Percentiles rank a stretch among this genome's conserved stretches.
These are phyloP conservation scores for Sinodicranocentrus sp. DNA, from an alignment of 2,888 invertebrate genomes.

Conservation along the genomic window DNA sequence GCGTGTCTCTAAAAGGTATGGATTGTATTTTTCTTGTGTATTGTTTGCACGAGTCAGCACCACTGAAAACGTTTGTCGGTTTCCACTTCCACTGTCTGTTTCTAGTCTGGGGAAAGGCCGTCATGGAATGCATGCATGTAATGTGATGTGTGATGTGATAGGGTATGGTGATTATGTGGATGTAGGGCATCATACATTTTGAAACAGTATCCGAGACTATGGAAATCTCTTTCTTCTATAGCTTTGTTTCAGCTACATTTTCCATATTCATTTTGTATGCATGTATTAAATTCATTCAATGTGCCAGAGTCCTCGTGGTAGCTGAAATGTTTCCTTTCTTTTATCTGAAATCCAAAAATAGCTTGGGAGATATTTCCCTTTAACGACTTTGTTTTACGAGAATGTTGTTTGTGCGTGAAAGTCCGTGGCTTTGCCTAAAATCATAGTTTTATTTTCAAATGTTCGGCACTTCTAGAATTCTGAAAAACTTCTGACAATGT, in stretches of 20 bases:
- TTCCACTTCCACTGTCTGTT: slow-evolving; percentile 27
- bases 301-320: no score
- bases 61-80: not conserved
- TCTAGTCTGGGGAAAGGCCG: not conserved
- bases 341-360: no score
- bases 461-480: no score
- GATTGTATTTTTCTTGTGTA: not conserved
- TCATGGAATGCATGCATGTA: slow-evolving; percentile 17
- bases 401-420: no score
- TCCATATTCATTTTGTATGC: slow-evolving; percentile 2
- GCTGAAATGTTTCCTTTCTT: no score
- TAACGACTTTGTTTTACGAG: no score
- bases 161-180: not conserved
- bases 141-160: slow-evolving; percentile 17
- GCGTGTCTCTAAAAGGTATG: not conserved
- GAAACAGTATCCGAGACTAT: not conserved
- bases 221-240: not conserved
- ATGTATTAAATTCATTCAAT: no score
- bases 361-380: no score
- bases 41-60: slow-evolving; percentile 17
- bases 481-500: no score
- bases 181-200: slow-evolving; percentile 7
- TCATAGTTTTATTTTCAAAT: no score
- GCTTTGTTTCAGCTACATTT: not conserved
- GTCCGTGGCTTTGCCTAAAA: no score